Evolutionary conservation across 1,140 invertebrate genomes (phyloP), one percentile per base, ranked within the genome.

Genomic region (Stegodyphus mimosarum): DNA sequence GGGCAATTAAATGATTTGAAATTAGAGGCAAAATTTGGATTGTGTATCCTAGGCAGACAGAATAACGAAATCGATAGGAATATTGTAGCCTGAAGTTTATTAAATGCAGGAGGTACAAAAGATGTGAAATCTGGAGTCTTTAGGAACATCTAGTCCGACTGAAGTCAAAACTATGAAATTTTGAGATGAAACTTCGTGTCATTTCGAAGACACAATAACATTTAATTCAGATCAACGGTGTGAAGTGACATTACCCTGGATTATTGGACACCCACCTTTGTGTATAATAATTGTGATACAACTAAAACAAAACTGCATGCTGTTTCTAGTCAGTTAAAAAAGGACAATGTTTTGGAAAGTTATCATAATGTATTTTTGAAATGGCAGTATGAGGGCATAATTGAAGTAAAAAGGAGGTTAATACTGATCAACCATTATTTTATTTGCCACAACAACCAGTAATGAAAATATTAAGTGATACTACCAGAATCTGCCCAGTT

Each of bases 201-300:
- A n/a, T 10, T 67, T 67, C 18, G 6, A 67, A 18, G 18, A 67
- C 7, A 7, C 7, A 7, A 10, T 7, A 67, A 6, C 7, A n/a
- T 13, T 49, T 70, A 72, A 48, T 70, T 18, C 69, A 73, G 18
- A 63, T 55, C 53, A 7, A 7, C 53, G 18, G 13, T 64, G 73
- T 73, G 55, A 81, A 64, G 70, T 81, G 7, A 6, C 53, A 13
- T 73, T 81, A 50, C 55, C 33, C 7, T 81, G 70, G 53, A 7
- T 73, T 13, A n/a, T 52, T 48, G 71, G 71, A 48, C 80, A 73
- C 49, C 80, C 55, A 4, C 49, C 51, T n/a, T 33, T 66, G 11
- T 53, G n/a, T n/a, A 84, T 69, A 18, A 75, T 75, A 67, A 69
- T 9, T 72, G 33, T 15, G 73, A 85, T 6, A 17, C 52, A 50